phyloP scores from a whole-genome alignment of 2,888 invertebrate species.

The Tolmerus cingulatus region DNA sequence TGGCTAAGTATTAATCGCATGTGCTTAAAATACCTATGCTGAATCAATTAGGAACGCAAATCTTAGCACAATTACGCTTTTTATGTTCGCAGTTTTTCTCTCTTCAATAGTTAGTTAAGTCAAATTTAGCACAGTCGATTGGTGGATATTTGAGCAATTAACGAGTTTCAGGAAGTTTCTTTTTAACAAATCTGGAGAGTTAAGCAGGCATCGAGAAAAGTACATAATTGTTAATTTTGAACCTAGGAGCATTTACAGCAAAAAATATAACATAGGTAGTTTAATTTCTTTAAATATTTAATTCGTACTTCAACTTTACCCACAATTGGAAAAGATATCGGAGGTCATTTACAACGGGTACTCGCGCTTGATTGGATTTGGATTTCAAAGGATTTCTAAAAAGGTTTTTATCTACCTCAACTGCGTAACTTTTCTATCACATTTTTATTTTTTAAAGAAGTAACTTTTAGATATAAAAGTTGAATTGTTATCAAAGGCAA shows the following conservation, averaged over 20 bases:
- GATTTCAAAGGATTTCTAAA: no score
- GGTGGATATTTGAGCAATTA: not conserved
- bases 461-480: no score
- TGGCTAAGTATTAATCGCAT: not conserved
- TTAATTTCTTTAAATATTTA: no score
- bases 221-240: not conserved
- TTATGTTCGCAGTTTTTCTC: not conserved
- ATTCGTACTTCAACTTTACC: no score
- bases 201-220: not conserved
- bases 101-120: not conserved
- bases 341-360: no score
- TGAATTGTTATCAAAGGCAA: no score
- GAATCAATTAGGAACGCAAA: not conserved
- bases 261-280: not conserved
- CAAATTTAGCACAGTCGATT: not conserved
- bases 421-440: no score
- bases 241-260: not conserved
- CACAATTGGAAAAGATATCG: no score
- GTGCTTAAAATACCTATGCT: not conserved
- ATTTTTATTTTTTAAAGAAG: no score
- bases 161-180: not conserved
- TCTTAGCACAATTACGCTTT: not conserved
- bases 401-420: no score
- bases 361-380: no score
- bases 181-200: not conserved